Percentiles rank a stretch among this genome's conserved stretches.
phyloP scores from a whole-genome alignment of 2,113 vertebrate genomes.

The Myrmecobius fasciatus region DNA sequence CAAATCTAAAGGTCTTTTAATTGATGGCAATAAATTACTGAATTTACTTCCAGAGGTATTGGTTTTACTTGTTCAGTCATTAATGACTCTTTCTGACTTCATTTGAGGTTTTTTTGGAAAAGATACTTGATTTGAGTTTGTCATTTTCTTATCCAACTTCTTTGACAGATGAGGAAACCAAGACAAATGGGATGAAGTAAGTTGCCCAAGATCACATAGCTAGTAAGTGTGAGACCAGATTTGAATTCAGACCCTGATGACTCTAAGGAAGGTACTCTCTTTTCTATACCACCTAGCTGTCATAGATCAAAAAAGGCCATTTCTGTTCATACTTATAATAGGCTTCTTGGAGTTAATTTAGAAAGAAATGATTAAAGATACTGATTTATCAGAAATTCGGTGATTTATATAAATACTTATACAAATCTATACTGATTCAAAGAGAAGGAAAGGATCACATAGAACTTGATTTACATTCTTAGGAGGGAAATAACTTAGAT shows the following conservation, averaged over 20 bases:
- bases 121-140: not conserved
- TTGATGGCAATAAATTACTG: not conserved
- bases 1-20: slow-evolving; percentile 7
- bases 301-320: not conserved
- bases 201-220: not conserved
- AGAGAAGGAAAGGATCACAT: slow-evolving; percentile 22
- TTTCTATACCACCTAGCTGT: not conserved
- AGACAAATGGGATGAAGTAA: not conserved
- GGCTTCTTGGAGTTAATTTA: slow-evolving; percentile 37
- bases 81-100: not conserved
- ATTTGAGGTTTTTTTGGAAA: not conserved
- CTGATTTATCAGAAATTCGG: slow-evolving; percentile 54
- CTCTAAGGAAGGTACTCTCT: accelerated
- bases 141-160: no score
- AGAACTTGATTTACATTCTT: slow-evolving; percentile 56
- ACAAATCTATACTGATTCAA: slow-evolving; percentile 34
- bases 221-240: not conserved
- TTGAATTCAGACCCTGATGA: not conserved
- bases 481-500: slow-evolving; percentile 47
- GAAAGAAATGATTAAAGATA: slow-evolving; percentile 43
- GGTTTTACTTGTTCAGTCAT: not conserved
- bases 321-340: not conserved
- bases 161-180: not conserved
- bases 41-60: slow-evolving; percentile 39
- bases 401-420: not conserved